Conservation (phyloP, 2,113 vertebrate species). For the Phrynosoma blainvillii region DNA sequence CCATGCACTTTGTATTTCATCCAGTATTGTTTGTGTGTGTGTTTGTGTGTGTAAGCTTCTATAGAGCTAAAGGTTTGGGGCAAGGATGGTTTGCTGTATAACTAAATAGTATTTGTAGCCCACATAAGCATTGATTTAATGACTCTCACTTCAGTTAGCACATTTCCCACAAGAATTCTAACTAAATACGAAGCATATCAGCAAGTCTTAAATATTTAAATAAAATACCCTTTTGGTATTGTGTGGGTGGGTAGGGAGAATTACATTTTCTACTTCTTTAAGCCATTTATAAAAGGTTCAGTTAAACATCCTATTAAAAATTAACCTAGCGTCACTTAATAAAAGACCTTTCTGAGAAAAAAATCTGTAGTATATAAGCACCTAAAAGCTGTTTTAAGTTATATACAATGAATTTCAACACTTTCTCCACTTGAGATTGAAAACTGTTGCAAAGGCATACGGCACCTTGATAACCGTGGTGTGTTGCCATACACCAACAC, state of each 20-base stretch:
- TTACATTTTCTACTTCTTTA: not conserved
- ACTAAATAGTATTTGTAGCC: not conserved
- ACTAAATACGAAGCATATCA: not conserved
- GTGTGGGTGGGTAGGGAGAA: not conserved
- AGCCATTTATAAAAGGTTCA: not conserved
- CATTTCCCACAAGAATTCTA: not conserved
- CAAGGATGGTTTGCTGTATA: not conserved
- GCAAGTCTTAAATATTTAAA: not conserved
- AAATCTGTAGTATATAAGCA: not conserved
- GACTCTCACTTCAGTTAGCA: constrained; percentile 34
- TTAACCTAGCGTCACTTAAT: not conserved
- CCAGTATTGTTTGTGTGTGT: not conserved
- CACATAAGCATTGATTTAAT: constrained; percentile 25
- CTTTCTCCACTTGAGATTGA: not conserved
- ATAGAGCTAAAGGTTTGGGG: not conserved
- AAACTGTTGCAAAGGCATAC: no score
- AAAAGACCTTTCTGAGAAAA: not conserved
- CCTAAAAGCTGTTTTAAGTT: not conserved
- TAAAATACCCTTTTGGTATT: not conserved
- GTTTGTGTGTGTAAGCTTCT: not conserved
- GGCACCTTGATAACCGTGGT: not conserved
- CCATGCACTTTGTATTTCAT: not conserved
- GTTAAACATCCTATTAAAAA: not conserved
- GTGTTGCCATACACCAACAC: not conserved
- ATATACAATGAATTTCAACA: not conserved